Conservation (phyloP, 2,797 vertebrate genomes). For the Cichlasoma orientale region DNA sequence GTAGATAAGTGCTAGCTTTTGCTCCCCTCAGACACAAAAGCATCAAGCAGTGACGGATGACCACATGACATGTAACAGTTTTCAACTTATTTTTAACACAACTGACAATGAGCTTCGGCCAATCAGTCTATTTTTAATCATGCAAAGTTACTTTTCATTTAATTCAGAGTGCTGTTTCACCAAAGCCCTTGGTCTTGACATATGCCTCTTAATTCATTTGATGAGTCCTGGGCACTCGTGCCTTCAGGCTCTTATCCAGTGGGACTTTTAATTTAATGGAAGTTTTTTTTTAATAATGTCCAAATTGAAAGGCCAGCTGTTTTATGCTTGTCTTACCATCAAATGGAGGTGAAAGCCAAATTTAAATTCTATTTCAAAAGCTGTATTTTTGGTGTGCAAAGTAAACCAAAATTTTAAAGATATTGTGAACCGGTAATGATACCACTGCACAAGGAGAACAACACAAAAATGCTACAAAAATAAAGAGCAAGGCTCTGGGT, state of each 20-base stretch:
- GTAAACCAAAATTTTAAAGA: background rate
- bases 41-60: slow-evolving; percentile 20
- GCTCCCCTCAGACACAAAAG: slow-evolving; percentile 22
- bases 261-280: slow-evolving; percentile 63
- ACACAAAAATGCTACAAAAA: background rate
- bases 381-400: background rate
- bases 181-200: slow-evolving; percentile 39
- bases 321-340: slow-evolving; percentile 19
- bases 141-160: slow-evolving; percentile 38
- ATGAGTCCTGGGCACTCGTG: slow-evolving; percentile 53
- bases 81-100: slow-evolving; percentile 2
- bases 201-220: slow-evolving; percentile 53
- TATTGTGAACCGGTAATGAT: background rate
- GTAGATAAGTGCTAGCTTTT: slow-evolving; percentile 19
- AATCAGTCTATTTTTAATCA: slow-evolving; percentile 40
- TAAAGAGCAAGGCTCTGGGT: background rate
- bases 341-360: background rate
- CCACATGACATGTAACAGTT: slow-evolving; percentile 3
- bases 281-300: slow-evolving; percentile 44
- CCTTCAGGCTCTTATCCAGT: slow-evolving; percentile 58
- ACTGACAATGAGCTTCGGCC: slow-evolving; percentile 20
- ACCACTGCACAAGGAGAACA: background rate
- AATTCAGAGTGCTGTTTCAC: slow-evolving; percentile 40
- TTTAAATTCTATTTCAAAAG: slow-evolving; percentile 10
- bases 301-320: slow-evolving; percentile 40